Conservation (phyloP, 1,140 invertebrate species). For the Hycleus cichorii region DNA sequence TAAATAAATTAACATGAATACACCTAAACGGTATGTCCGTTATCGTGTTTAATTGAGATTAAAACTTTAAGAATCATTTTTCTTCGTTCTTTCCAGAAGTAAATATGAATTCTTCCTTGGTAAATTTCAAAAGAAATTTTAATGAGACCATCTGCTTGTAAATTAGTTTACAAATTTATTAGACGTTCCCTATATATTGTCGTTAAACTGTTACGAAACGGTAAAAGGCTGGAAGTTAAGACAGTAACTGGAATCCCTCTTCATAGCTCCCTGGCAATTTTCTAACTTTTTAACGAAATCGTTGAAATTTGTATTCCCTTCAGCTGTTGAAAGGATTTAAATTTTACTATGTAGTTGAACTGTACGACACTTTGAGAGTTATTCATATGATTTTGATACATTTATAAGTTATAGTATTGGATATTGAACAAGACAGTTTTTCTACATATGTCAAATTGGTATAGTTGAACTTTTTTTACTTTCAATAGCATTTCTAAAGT, state of each 20-base stretch:
- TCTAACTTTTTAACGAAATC: slow-evolving; percentile 33
- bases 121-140: slow-evolving; percentile 10
- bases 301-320: slow-evolving; percentile 33
- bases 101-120: too few species aligned
- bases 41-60: too few species aligned
- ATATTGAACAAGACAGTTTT: neutral
- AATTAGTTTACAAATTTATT: slow-evolving; percentile 16
- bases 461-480: too few species aligned
- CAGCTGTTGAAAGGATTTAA: slow-evolving; percentile 25
- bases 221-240: slow-evolving; percentile 18
- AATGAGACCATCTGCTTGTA: slow-evolving; percentile 14
- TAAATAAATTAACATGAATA: too few species aligned
- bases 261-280: slow-evolving; percentile 27
- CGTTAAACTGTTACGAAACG: slow-evolving; percentile 19
- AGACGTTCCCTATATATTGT: slow-evolving; percentile 11
- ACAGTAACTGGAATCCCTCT: slow-evolving; percentile 17
- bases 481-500: too few species aligned
- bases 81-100: too few species aligned
- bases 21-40: too few species aligned
- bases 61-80: too few species aligned
- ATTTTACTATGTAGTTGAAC: slow-evolving; percentile 30
- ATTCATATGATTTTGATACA: slow-evolving; percentile 10
- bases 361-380: slow-evolving; percentile 20
- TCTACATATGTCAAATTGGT: too few species aligned
- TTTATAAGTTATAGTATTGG: slow-evolving; percentile 6